Evolutionary conservation across 2,113 vertebrate genomes (phyloP), one percentile per base, ranked within the genome.

Genomic region (Dendropsophus ebraccatus): DNA sequence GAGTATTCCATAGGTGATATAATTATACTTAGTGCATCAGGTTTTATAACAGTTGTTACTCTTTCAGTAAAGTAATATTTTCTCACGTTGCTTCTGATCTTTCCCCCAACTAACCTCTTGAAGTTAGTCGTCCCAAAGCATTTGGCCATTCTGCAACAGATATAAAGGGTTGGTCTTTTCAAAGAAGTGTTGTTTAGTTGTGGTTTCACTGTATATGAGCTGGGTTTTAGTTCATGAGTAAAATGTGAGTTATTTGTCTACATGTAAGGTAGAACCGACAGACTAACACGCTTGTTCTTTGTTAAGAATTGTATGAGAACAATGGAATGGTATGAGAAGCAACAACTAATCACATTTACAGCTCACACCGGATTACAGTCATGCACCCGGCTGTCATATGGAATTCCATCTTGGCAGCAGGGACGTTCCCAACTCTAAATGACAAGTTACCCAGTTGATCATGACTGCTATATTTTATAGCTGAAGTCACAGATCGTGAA

Each of bases 281-380:
- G 45, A 28, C 12, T n/a, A 74, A n/a, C 11, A 1, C 9, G 28
- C 13, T 14, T 12, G 2, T 25, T 50, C n/a, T 50, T 47, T 50
- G 41, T 41, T 41, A 11, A 49, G 5, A 49, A 49, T 1, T 10
- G 52, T 56, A 11, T 30, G 10, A 52, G 52, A 79, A 37, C 12
- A n/a, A 32, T 58, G 50, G 52, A n/a, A 14, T 28, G 28, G 56
- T n/a, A 56, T 35, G 50, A 54, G 75, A 78, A 56, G 50, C 30
- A 78, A 32, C 28, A 78, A 78, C 16, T 56, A 79, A 58, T 60
- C 17, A 4, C 30, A 16, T 80, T 45, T 80, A n/a, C 54, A 45
- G 52, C 32, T 80, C 21, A 60, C 17, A 35, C 23, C 16, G 54
- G 19, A 60, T 37, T 41, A n/a, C 14, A 58, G 2, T 45, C 37